phyloP scores from a whole-genome alignment of 2,888 invertebrate genomes.

The Machimus rusticus region DNA sequence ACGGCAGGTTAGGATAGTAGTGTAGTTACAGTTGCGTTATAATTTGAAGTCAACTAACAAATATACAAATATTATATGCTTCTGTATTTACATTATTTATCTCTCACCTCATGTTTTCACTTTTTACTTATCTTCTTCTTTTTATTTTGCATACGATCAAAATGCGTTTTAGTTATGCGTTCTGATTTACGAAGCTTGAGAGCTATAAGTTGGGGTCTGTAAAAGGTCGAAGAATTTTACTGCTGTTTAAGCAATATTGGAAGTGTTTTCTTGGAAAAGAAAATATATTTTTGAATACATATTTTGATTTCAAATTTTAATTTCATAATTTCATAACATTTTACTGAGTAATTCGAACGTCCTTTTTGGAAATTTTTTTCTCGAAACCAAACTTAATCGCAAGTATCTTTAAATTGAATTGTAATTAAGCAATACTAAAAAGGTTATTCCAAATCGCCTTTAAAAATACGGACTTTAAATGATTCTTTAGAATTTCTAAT shows the following conservation, averaged over 20 bases:
- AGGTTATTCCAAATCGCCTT: no score
- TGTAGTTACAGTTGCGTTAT: conserved; percentile 13
- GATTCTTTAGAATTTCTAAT: no score
- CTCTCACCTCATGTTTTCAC: neutral
- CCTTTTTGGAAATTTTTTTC: no score
- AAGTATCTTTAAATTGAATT: no score
- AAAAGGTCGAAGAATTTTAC: neutral
- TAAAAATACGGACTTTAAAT: no score
- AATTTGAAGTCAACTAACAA: conserved; percentile 32
- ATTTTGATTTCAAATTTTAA: neutral
- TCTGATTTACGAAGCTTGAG: conserved; percentile 11
- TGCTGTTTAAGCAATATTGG: neutral
- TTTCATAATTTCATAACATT: no score
- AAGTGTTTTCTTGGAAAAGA: neutral
- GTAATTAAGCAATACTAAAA: no score
- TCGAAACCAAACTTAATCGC: no score
- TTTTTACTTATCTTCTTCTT: neutral
- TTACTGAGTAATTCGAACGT: no score
- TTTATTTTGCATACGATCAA: conserved; percentile 2
- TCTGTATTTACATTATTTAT: conserved; percentile 28
- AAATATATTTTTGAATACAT: neutral
- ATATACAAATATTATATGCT: conserved; percentile 9
- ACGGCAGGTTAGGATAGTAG: conserved; percentile 26
- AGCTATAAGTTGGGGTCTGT: neutral
- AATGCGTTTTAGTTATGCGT: neutral